These are phyloP conservation scores for Synanthedon andrenaeformis DNA, from an alignment of 2,888 invertebrate genomes.

Conservation along the genomic window DNA sequence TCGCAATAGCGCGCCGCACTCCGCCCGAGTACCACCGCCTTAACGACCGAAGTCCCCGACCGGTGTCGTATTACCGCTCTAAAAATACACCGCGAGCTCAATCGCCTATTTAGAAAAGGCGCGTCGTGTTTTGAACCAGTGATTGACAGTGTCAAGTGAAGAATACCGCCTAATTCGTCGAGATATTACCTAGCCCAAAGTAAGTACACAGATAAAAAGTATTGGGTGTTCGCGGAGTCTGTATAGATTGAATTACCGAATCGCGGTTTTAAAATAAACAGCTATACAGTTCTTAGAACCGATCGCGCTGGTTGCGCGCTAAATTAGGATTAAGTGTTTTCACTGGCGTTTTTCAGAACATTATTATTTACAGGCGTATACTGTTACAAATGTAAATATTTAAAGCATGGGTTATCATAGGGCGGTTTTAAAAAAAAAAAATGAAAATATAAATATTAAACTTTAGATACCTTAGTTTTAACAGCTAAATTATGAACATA, in stretches of 20 bases:
- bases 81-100: slow-evolving; percentile 65
- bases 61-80: slow-evolving; percentile 69
- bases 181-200: slow-evolving; percentile 31
- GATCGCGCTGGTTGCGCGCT: slow-evolving; percentile 48
- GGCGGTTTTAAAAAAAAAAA: too few relatives aligned
- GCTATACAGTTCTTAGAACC: slow-evolving; percentile 51
- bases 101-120: slow-evolving; percentile 67
- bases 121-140: slow-evolving; percentile 67
- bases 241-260: slow-evolving; percentile 38
- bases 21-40: slow-evolving; percentile 46
- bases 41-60: slow-evolving; percentile 55
- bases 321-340: slow-evolving; percentile 40
- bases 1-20: slow-evolving; percentile 54
- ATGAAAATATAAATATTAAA: too few relatives aligned
- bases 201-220: slow-evolving; percentile 28
- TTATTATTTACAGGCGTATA: not conserved
- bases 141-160: slow-evolving; percentile 69
- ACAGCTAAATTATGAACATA: too few relatives aligned
- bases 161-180: slow-evolving; percentile 40
- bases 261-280: slow-evolving; percentile 61
- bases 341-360: not conserved
- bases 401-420: not conserved
- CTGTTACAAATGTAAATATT: not conserved
- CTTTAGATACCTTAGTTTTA: too few relatives aligned
- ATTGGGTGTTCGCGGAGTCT: slow-evolving; percentile 2